Evolutionary conservation across 2,888 invertebrate species (phyloP), one percentile per base, ranked within the genome.

Genomic region (Cheiracanthium punctorium): DNA sequence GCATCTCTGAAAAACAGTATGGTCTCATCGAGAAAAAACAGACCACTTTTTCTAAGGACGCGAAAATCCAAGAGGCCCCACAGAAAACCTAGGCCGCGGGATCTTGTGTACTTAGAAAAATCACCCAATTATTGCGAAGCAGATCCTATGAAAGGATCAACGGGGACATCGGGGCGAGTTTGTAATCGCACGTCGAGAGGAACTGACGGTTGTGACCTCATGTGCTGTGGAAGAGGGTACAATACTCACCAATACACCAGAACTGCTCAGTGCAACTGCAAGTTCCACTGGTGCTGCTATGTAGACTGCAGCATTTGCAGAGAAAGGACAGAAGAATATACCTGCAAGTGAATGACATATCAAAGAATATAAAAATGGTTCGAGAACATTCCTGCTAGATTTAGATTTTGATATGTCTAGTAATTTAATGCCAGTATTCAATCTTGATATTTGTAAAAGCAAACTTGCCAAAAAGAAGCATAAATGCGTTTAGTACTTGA

Each of bases 111-210:
- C 93, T 93, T 97, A 90, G 95, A 96, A 90, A 93, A 94, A 43
- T 97, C 97, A 74, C 97, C 97, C 24, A 95, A 96, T 91, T 97
- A 97, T 92, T 98, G 97, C 92, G 96, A 97, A 91, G 94, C 94
- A 32, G 95, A 96, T 91, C 92, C 94, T 37, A 92, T 93, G 4
- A 93, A 94, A 14, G 97, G 96, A 20, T 95, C 96, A 5, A 92
- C 95, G 71, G 97, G 97, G 88, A 90, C 73, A 90, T 91, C 1
- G 88, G 85, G 88, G 2, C 17, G 88, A 24, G 72, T 74, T 12
- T 88, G 88, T 65, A 88, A 85, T 88, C 89, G 90, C 65, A 90
- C 90, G 20, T 92, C 92, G 0, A 92, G 92, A 43, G 93, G 93
- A 12, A 94, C 95, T 91, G 96, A 96, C 91, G 96, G 96, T 20